Evolutionary conservation across 2,797 vertebrate genomes (phyloP).

Genomic region (Peromyscus aztecus): DNA sequence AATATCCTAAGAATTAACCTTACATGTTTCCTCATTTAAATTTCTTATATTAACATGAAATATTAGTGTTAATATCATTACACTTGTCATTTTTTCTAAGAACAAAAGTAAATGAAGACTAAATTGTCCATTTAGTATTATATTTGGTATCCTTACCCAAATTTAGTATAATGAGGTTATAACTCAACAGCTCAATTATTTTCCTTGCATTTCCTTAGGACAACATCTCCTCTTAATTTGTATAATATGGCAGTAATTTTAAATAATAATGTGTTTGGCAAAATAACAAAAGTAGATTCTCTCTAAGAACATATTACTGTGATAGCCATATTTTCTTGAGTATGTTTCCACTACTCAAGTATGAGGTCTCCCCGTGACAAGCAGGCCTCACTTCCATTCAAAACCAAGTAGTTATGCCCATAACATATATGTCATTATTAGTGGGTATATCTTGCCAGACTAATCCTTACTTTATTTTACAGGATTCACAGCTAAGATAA

Average conservation of each 20-base stretch:
- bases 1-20: background rate
- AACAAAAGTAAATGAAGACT: background rate
- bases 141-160: background rate
- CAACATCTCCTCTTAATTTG: background rate
- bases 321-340: background rate
- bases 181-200: background rate
- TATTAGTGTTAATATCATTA: background rate
- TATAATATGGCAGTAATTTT: background rate
- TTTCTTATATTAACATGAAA: too few relatives aligned
- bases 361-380: fast-evolving
- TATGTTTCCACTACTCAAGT: background rate
- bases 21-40: background rate
- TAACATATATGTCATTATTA: background rate
- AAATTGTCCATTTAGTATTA: background rate
- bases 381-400: background rate
- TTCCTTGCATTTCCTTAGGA: background rate
- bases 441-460: background rate
- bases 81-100: background rate
- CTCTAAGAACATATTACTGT: background rate
- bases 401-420: background rate
- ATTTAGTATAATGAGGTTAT: background rate
- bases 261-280: background rate
- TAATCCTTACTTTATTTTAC: background rate
- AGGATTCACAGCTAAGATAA: background rate
- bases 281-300: background rate